Base-by-base conservation (phyloP, 2,113 vertebrate species). In the Gadus macrocephalus region DNA sequence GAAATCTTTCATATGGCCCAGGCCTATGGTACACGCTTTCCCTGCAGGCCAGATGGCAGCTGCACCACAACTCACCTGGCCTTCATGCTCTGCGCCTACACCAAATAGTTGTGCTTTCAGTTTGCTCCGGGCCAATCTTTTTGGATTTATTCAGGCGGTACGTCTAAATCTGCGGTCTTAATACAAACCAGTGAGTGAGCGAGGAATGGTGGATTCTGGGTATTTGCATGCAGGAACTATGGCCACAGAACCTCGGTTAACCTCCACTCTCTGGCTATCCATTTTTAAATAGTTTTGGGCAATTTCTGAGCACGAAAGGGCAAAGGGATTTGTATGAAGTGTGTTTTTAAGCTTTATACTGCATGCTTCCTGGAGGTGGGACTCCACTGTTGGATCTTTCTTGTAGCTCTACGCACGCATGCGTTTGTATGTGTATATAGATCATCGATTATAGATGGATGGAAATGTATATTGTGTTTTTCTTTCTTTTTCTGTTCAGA, bases 401-500 rank as follows among this genome's bases (percentile, higher is more conserved):
- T 19, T 59, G 15, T 15, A 5, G 8, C 19, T 16, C 65, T 61
- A 25, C 15, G 1, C 2, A 25, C 22, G n/a, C 58, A 25, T 22
- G 62, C 38, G 28, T 25, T 25, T 25, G 25, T 25, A 25, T 25
- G 2, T 25, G 25, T 25, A 25, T 25, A 25, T 25, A 25, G 25
- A 25, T 25, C 20, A 25, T 25, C 25, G 25, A 2, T 42, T 42
- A 11, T 6, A 42, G 11, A 42, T 42, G 38, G 38, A 42, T 8
- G 38, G 11, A 42, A 25, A 11, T 59, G 15, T 25, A 69, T 1
- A 66, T 14, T 56, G 4, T 63, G 6, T 65, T 25, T 72, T 2
- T 70, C 16, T 61, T 5, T 63, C 6, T 67, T 12, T 70, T 58
- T 31, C 12, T 66, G 15, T 69, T 19, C 91, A 96, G 95, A 95